Percentiles rank a stretch among this genome's conserved stretches.
These are phyloP conservation scores for Drosophila equinoxialis DNA, from an alignment of 1,140 invertebrate species.

Conservation along the genomic window DNA sequence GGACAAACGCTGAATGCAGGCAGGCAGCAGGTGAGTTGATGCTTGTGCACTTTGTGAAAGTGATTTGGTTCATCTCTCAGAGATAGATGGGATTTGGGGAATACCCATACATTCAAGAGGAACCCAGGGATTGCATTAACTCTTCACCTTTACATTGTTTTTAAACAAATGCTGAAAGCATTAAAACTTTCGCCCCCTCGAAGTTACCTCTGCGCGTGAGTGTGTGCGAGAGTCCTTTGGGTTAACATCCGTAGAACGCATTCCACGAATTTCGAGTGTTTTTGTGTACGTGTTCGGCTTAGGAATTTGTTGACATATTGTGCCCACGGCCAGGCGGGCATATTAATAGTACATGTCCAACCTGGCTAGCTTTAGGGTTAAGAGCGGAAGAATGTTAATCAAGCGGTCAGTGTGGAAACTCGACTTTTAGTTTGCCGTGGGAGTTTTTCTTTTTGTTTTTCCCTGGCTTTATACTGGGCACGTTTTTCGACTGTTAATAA, in stretches of 20 bases:
- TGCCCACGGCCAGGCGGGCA: constrained; percentile 66
- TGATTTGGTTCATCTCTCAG: constrained; percentile 60
- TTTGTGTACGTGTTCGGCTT: constrained; percentile 73
- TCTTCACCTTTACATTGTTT: constrained; percentile 55
- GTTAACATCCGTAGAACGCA: constrained; percentile 49
- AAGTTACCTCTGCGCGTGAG: constrained; percentile 16
- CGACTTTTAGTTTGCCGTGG: constrained; percentile 62
- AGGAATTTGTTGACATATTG: constrained; percentile 79
- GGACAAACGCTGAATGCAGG: constrained; percentile 55
- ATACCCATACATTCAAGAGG: constrained; percentile 35
- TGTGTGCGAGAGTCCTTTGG: constrained; percentile 44
- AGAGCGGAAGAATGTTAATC: constrained; percentile 69
- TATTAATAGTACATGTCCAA: constrained; percentile 60
- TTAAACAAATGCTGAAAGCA: constrained; percentile 49
- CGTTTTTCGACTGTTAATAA: constrained; percentile 75
- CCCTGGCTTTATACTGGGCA: constrained; percentile 48
- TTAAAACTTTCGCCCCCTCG: constrained; percentile 53
- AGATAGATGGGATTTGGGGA: constrained; percentile 53
- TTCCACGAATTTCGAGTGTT: constrained; percentile 73
- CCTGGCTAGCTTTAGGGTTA: not conserved
- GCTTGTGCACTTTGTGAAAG: constrained; percentile 69
- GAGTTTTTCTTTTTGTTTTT: constrained; percentile 52
- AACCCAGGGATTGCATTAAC: constrained; percentile 55
- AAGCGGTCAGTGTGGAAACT: constrained; percentile 78
- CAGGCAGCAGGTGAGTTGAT: constrained; percentile 3